phyloP scores from a whole-genome alignment of 2,113 vertebrate species.

The Lamprotornis superbus region DNA sequence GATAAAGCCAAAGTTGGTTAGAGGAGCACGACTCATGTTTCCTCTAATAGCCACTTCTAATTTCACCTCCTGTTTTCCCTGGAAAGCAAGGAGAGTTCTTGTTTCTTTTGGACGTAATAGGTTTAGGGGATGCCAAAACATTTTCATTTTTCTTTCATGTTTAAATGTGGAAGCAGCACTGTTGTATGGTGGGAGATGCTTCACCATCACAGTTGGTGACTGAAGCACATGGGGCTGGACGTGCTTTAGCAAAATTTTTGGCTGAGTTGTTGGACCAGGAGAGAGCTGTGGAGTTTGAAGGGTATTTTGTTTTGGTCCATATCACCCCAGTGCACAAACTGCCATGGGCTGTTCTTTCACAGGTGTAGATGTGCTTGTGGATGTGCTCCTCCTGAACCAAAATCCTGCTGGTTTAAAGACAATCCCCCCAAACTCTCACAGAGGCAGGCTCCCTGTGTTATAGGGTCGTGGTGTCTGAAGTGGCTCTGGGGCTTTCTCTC shows the following conservation, averaged over 20 bases:
- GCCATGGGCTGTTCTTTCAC: accelerated
- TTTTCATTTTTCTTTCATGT: background rate
- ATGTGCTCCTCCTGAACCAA: background rate
- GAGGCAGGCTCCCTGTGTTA: background rate
- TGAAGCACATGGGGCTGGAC: background rate
- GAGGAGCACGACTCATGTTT: background rate
- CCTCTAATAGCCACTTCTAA: background rate
- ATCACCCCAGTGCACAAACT: background rate
- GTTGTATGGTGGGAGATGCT: background rate
- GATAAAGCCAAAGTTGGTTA: background rate
- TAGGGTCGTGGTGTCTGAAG: background rate
- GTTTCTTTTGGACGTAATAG: background rate
- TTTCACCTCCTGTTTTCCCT: constrained; percentile 43
- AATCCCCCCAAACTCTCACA: background rate
- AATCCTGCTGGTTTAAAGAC: background rate
- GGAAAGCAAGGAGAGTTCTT: background rate
- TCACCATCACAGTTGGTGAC: background rate
- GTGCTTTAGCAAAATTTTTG: accelerated
- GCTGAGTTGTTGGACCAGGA: background rate
- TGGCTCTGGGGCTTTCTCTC: background rate
- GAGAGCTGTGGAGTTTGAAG: background rate
- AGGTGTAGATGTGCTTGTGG: background rate
- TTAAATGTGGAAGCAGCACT: accelerated
- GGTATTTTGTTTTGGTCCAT: background rate
- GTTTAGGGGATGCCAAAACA: background rate